Conservation (phyloP, 2,113 vertebrate genomes). For the Ctenodactylus gundi region DNA sequence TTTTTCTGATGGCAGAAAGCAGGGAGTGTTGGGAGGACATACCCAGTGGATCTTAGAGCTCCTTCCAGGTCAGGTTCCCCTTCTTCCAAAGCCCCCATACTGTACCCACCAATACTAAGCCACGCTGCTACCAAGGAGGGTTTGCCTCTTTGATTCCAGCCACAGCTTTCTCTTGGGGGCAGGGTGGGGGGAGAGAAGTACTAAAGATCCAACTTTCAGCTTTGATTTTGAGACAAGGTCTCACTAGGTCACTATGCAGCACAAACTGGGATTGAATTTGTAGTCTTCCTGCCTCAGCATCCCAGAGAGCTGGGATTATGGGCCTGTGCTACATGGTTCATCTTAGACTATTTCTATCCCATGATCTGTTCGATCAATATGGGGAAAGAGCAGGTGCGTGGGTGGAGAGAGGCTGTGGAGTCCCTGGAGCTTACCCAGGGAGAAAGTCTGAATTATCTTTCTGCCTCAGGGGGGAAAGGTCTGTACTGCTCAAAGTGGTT, state of each 20-base stretch:
- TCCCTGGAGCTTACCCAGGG: neutral
- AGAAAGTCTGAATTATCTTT: neutral
- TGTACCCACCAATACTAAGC: neutral
- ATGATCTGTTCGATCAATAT: neutral
- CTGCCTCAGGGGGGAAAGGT: neutral
- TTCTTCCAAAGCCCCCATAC: neutral
- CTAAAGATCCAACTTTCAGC: no score
- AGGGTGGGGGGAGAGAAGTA: no score
- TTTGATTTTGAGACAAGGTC: no score
- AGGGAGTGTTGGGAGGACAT: neutral
- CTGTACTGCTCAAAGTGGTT: neutral
- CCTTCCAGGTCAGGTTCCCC: neutral
- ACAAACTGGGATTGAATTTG: no score
- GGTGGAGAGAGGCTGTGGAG: neutral
- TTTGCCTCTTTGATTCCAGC: neutral
- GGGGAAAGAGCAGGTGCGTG: neutral
- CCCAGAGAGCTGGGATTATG: no score
- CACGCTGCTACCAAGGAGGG: rapidly evolving
- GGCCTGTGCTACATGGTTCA: no score
- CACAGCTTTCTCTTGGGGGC: no score
- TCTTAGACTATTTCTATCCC: neutral
- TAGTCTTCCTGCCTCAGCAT: no score
- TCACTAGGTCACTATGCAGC: no score
- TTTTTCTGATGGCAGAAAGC: neutral
- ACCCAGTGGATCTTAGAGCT: neutral